A percentile compares a stretch with the other conserved stretches of the same genome.
These are phyloP conservation scores for Doris montereyensis DNA, from an alignment of 2,888 invertebrate species.

Conservation along the genomic window DNA sequence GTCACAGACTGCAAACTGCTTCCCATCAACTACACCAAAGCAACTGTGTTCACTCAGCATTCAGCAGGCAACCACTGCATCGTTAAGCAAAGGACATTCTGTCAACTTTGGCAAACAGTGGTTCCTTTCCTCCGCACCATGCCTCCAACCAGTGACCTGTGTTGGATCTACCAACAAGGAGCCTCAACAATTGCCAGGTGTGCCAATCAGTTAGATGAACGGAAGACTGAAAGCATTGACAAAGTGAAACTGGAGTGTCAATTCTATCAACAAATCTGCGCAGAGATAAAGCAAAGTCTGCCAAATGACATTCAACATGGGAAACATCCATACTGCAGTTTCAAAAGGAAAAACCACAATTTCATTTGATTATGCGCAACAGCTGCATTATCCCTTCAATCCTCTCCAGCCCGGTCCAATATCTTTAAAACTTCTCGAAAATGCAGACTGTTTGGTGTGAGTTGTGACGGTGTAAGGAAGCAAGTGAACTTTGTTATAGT, in stretches of 20 bases:
- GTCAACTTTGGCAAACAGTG: neutral
- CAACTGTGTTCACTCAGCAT: neutral
- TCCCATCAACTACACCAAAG: neutral
- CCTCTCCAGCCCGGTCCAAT: constrained; percentile 54
- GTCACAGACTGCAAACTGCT: neutral
- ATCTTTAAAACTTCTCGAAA: constrained; percentile 50
- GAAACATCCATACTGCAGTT: too few relatives aligned
- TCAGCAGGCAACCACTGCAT: neutral
- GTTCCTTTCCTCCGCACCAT: neutral
- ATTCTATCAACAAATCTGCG: neutral
- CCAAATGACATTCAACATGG: too few relatives aligned
- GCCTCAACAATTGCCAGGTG: neutral
- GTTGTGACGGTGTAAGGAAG: constrained; percentile 41
- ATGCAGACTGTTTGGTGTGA: constrained; percentile 50
- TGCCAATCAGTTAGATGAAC: constrained; percentile 1
- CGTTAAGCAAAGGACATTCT: neutral
- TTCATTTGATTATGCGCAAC: constrained; percentile 50
- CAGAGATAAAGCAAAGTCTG: too few relatives aligned
- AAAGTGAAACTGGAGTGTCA: constrained; percentile 27
- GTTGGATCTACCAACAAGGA: constrained; percentile 3
- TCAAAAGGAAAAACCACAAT: too few relatives aligned
- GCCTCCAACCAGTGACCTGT: constrained; percentile 17
- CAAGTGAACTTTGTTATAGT: too few relatives aligned
- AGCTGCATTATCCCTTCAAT: constrained; percentile 49
- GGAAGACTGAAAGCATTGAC: neutral